These are phyloP conservation scores for Sorex araneus DNA, from an alignment of 2,113 vertebrate genomes.

Conservation along the genomic window DNA sequence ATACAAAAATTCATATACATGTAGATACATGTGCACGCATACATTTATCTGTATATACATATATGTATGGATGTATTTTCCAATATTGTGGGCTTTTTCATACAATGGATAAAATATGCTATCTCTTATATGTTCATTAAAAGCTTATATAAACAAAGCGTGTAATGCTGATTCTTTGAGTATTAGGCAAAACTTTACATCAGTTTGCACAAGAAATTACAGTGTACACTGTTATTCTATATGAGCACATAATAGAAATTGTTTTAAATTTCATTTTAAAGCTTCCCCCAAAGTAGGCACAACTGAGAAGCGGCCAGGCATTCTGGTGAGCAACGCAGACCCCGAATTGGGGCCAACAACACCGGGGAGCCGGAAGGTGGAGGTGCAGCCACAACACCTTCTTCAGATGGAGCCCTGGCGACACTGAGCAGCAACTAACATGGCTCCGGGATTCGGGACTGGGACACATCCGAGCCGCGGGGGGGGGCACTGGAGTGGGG, in stretches of 20 bases:
- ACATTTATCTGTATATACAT: background rate
- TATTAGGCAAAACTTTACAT: background rate
- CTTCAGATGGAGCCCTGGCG: too few species aligned
- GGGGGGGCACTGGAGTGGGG: too few species aligned
- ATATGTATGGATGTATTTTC: background rate
- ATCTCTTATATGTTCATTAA: constrained; percentile 25
- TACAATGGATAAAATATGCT: background rate
- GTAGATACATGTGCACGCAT: background rate
- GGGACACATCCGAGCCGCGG: too few species aligned
- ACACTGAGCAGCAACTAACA: too few species aligned
- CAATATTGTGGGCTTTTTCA: background rate
- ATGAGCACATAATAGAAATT: background rate
- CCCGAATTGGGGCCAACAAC: too few species aligned
- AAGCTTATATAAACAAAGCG: background rate
- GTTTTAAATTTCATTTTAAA: background rate
- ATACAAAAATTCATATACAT: background rate
- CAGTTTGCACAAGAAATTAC: background rate
- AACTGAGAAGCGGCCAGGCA: too few species aligned
- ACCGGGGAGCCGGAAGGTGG: too few species aligned
- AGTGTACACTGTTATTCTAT: background rate
- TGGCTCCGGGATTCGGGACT: too few species aligned
- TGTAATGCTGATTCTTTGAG: background rate
- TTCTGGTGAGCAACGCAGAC: too few species aligned
- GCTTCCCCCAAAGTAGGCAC: background rate
- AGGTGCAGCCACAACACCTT: too few species aligned